Base-by-base conservation (phyloP, 2,113 vertebrate genomes). In the Dasyurus viverrinus region DNA sequence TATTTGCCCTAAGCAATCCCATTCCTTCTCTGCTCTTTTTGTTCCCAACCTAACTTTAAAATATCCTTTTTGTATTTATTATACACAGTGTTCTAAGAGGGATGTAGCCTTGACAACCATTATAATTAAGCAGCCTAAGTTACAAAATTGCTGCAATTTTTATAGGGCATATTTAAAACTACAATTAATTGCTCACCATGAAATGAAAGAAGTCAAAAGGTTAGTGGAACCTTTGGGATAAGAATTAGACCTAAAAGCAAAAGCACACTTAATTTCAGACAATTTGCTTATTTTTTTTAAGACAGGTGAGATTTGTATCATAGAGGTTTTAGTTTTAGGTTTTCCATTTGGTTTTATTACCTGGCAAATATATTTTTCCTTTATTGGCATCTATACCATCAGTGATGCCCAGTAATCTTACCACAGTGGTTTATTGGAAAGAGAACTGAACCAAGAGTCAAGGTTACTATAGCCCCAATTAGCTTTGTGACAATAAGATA, bases 191-290 rank as follows among this genome's bases (percentile, higher is more conserved):
- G 19, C n/a, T 84, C 68, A 84, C 68, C 68, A 84, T 84, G 42
- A 84, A 84, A 84, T 84, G n/a, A 84, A 84, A 84, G n/a, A 84
- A 84, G 68, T 84, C 68, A 84, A 84, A 84, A 84, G n/a, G n/a
- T 42, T 84, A 84, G 22, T 84, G n/a, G n/a, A 84, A 42, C 68
- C 16, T 42, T 23, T 84, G 36, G 19, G 19, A 84, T 84, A 84
- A 84, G 19, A 84, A 84, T 42, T 23, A 84, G n/a, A 22, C 68
- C 68, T 84, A 84, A 84, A 42, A 84, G 68, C 19, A 84, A 84
- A 84, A 84, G 36, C n/a, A 23, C 68, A 84, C 19, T 84, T 84
- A n/a, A 84, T 84, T 84, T 84, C 42, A 84, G 68, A 84, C 7
- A 84, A 42, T 42, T 84, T 42, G 36, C 68, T 84, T 42, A 42